Conservation (phyloP, 2,888 invertebrate genomes). For the Acanthacorydalis orientalis region DNA sequence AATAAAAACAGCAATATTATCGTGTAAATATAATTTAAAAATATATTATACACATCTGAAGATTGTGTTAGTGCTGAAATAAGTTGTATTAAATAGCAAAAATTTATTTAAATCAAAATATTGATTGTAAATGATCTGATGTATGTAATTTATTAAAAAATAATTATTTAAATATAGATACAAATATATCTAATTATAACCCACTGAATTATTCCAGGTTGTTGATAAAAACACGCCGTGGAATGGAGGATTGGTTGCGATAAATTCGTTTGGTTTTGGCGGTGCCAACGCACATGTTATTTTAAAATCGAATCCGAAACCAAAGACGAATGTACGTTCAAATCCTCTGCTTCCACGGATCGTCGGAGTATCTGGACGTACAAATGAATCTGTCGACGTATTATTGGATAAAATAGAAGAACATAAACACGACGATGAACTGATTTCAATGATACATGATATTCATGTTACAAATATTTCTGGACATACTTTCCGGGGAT, state of each 20-base stretch:
- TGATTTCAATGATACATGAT: conserved; percentile 59
- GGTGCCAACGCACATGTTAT: conserved; percentile 92
- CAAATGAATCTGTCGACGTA: conserved; percentile 54
- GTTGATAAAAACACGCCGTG: conserved; percentile 68
- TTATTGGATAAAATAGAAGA: conserved; percentile 45
- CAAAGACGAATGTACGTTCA: conserved; percentile 37
- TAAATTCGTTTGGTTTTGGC: conserved; percentile 98
- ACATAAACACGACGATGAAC: conserved; percentile 45
- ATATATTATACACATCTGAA: too few relatives aligned
- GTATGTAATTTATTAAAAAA: conserved; percentile 1
- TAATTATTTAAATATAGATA: too few relatives aligned
- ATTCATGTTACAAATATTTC: conserved; percentile 51
- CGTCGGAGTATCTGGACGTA: conserved; percentile 69
- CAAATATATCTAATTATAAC: too few relatives aligned
- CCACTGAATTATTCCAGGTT: too few relatives aligned
- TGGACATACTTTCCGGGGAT: conserved; percentile 72
- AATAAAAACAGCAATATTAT: too few relatives aligned
- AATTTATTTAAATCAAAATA: too few relatives aligned
- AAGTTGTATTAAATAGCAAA: too few relatives aligned
- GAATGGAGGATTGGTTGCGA: conserved; percentile 79
- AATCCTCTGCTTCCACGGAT: conserved; percentile 44
- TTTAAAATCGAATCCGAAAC: conserved; percentile 61
- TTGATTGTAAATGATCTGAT: too few relatives aligned
- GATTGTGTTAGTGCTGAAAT: too few relatives aligned
- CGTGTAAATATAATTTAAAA: too few relatives aligned